Conservation (phyloP, 2,113 vertebrate genomes). For the Rousettus leschenaultii region DNA sequence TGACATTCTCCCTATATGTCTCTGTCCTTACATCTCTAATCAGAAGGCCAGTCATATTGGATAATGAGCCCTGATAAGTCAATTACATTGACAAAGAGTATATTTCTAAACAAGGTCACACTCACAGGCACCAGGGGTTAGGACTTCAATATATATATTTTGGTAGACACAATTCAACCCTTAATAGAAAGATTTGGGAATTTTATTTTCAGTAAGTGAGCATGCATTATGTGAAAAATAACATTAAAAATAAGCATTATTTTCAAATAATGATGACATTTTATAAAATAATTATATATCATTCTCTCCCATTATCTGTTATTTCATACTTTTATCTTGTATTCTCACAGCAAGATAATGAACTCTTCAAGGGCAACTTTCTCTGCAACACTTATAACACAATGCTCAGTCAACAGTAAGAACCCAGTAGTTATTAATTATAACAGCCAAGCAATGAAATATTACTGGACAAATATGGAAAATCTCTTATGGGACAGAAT, state of each 20-base stretch:
- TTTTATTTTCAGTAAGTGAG: background rate
- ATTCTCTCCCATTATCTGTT: background rate
- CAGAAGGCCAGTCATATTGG: background rate
- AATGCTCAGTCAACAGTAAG: background rate
- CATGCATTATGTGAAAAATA: background rate
- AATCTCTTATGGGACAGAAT: background rate
- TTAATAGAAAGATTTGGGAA: background rate
- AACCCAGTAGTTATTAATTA: background rate
- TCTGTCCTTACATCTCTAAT: background rate
- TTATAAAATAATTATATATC: background rate
- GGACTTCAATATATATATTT: background rate
- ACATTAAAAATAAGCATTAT: background rate
- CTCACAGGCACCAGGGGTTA: background rate
- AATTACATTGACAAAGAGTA: background rate
- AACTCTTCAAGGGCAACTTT: background rate
- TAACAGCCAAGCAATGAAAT: background rate
- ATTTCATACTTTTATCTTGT: background rate
- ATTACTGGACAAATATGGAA: background rate
- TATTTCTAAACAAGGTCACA: background rate
- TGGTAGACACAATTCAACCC: background rate
- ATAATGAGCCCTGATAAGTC: background rate
- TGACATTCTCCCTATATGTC: background rate
- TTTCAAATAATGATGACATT: background rate
- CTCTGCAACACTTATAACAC: background rate
- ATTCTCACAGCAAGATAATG: background rate